Evolutionary conservation across 2,113 vertebrate species (phyloP).

Genomic region (Scomber japonicus): DNA sequence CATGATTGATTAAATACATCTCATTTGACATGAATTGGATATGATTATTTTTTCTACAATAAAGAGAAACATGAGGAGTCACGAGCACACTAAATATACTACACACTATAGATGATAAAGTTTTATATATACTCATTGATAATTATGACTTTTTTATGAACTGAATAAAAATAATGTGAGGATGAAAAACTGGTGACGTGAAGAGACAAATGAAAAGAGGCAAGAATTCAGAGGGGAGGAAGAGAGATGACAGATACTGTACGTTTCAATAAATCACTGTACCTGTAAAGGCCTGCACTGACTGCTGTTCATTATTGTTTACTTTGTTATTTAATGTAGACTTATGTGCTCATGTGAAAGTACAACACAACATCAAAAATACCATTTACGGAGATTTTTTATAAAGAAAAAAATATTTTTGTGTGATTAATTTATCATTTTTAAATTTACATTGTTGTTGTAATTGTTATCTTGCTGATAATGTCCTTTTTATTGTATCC

Average conservation of each 20-base stretch:
- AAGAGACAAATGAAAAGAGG: conserved; percentile 26
- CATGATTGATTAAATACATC: not conserved
- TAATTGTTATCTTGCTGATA: too few species aligned
- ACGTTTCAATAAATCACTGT: conserved; percentile 38
- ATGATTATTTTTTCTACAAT: not conserved
- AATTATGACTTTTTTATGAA: not conserved
- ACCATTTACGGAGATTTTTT: too few species aligned
- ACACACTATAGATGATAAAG: not conserved
- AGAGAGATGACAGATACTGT: conserved; percentile 12
- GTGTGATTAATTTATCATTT: too few species aligned
- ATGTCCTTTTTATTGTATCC: too few species aligned
- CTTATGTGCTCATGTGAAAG: conserved; percentile 6
- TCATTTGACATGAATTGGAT: not conserved
- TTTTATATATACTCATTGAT: not conserved
- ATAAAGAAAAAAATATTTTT: too few species aligned
- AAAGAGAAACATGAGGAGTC: not conserved
- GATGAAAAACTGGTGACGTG: conserved; percentile 4
- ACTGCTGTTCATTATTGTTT: not conserved
- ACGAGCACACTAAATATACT: not conserved
- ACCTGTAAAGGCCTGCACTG: conserved; percentile 15
- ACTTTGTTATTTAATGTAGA: conserved; percentile 25
- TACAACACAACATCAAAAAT: conserved; percentile 2
- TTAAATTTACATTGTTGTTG: too few species aligned
- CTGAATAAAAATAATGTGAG: not conserved
- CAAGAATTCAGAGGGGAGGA: conserved; percentile 17